These are phyloP conservation scores for Petrocephalus sullivani DNA, from an alignment of 2,797 vertebrate species.

Conservation along the genomic window DNA sequence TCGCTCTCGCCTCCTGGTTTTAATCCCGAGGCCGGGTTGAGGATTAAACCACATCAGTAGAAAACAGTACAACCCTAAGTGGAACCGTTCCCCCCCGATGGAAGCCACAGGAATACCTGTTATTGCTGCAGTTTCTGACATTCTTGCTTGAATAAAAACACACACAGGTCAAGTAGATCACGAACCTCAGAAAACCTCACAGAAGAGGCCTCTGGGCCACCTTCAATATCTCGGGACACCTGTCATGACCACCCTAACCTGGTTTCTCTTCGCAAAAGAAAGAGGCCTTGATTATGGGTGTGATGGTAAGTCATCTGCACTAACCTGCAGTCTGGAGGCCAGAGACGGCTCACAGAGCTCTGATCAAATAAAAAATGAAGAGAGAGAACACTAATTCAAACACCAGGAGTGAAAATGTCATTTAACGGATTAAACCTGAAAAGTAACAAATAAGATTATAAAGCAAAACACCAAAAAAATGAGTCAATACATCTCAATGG, in stretches of 20 bases:
- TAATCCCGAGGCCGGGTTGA: neutral
- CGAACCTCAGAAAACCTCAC: neutral
- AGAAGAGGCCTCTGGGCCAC: neutral
- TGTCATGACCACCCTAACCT: neutral
- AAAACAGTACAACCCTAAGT: neutral
- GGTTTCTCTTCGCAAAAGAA: slow-evolving; percentile 21
- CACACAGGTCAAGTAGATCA: neutral
- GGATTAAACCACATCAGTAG: neutral
- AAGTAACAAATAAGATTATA: slow-evolving; percentile 31
- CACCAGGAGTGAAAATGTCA: slow-evolving; percentile 30
- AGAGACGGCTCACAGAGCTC: slow-evolving; percentile 14
- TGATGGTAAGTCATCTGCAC: neutral
- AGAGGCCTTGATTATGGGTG: slow-evolving; percentile 19
- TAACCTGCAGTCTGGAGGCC: slow-evolving; percentile 25
- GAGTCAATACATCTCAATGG: slow-evolving; percentile 39
- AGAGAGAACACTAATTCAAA: slow-evolving; percentile 33
- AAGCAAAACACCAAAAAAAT: slow-evolving; percentile 29
- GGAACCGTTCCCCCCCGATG: neutral
- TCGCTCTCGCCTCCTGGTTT: neutral
- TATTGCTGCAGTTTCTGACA: neutral
- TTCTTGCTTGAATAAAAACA: neutral
- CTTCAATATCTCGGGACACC: slow-evolving; percentile 4
- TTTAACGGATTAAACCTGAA: slow-evolving; percentile 36
- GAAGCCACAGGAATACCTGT: neutral
- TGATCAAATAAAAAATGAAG: slow-evolving; percentile 1